phyloP scores from a whole-genome alignment of 1,140 invertebrate genomes.

The Argopecten irradians region DNA sequence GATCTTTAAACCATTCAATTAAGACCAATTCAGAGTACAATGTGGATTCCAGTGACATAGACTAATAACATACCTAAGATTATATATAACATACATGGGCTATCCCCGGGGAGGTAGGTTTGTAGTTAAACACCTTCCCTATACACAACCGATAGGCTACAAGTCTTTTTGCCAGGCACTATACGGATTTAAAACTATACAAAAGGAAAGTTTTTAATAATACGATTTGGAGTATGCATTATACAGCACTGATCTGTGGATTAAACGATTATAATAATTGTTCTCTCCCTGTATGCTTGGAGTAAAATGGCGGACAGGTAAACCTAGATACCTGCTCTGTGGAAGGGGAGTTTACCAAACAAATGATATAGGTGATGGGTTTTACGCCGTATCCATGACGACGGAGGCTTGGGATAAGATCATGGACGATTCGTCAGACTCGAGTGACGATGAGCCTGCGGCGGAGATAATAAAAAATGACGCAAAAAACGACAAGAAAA shows the following conservation, averaged over 20 bases:
- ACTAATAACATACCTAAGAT: background rate
- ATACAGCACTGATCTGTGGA: background rate
- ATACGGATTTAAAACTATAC: background rate
- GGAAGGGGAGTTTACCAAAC: background rate
- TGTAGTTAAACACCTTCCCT: background rate
- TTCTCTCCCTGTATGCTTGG: background rate
- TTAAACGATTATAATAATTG: slow-evolving; percentile 13
- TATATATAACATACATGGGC: background rate
- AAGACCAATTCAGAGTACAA: slow-evolving; percentile 8
- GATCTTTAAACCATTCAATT: slow-evolving; percentile 7
- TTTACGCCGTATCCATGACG: background rate
- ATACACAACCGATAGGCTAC: background rate
- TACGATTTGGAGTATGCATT: background rate
- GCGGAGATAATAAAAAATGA: background rate
- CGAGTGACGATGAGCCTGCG: background rate
- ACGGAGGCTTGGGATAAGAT: background rate
- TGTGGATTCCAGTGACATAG: background rate
- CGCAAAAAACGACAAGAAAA: background rate
- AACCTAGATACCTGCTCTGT: background rate
- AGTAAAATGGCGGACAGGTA: background rate
- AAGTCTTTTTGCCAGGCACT: background rate
- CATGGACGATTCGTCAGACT: slow-evolving; percentile 14
- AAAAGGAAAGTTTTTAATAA: slow-evolving; percentile 5
- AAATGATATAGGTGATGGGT: background rate
- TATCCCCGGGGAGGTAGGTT: background rate